phyloP scores from a whole-genome alignment of 1,140 invertebrate species.

The Zaprionus vittiger region DNA sequence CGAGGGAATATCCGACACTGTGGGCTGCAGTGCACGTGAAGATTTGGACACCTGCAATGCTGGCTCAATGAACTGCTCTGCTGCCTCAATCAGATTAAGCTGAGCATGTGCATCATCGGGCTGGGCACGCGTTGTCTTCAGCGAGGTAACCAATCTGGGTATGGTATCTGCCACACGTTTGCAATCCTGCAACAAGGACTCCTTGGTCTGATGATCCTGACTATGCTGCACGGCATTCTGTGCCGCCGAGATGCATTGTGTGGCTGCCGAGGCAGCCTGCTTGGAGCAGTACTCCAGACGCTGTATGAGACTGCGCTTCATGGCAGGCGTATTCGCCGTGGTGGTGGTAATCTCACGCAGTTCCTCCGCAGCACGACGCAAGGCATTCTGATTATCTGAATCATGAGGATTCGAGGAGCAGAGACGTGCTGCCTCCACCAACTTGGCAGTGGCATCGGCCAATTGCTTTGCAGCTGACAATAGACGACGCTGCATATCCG shows the following conservation, averaged over 20 bases:
- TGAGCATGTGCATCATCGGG: conserved; percentile 91
- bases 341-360: conserved; percentile 94
- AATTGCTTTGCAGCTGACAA: conserved; percentile 96
- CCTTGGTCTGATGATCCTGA: conserved; percentile 83
- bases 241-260: conserved; percentile 94
- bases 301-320: conserved; percentile 91
- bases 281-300: conserved; percentile 92
- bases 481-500: conserved; percentile 94
- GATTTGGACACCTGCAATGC: conserved; percentile 90
- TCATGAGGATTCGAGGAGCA: conserved; percentile 95
- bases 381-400: conserved; percentile 91
- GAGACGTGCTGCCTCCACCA: conserved; percentile 98
- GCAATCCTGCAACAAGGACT: conserved; percentile 91
- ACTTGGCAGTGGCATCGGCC: conserved; percentile 97
- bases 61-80: conserved; percentile 92
- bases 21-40: conserved; percentile 93
- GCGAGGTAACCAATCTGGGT: conserved; percentile 92
- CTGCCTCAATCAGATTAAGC: conserved; percentile 93
- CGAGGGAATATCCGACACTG: conserved; percentile 92
- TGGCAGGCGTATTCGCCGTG: conserved; percentile 90
- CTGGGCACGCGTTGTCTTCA: conserved; percentile 90
- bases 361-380: conserved; percentile 95
- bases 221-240: conserved; percentile 90
- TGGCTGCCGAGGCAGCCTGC: conserved; percentile 94
- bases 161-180: conserved; percentile 91